These are phyloP conservation scores for Cacoxenus indagator DNA, from an alignment of 2,888 invertebrate species.

Conservation along the genomic window DNA sequence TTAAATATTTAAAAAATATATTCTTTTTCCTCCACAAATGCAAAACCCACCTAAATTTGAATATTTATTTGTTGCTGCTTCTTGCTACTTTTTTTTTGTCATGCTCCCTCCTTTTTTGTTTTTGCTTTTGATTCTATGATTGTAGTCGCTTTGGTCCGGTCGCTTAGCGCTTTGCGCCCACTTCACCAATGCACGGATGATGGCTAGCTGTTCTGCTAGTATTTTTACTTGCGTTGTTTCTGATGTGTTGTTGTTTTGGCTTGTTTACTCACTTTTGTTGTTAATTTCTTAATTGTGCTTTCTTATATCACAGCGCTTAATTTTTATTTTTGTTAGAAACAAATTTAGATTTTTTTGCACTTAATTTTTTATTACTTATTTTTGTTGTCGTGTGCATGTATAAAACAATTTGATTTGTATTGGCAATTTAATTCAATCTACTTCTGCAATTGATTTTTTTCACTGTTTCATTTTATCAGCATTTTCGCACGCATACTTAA, in stretches of 20 bases:
- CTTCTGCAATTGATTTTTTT: neutral
- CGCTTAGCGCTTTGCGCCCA: neutral
- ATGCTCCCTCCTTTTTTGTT: neutral
- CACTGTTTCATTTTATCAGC: conserved; percentile 41
- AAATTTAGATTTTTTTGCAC: neutral
- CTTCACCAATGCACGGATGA: too few species aligned
- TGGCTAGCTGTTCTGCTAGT: too few species aligned
- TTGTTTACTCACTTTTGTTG: conserved; percentile 30
- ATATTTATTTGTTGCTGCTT: conserved; percentile 37
- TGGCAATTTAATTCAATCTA: too few species aligned
- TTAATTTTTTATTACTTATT: too few species aligned
- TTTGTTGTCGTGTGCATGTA: too few species aligned
- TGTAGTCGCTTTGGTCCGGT: too few species aligned
- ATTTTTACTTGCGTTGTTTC: too few species aligned
- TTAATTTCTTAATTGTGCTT: neutral
- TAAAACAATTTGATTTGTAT: too few species aligned
- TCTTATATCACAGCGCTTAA: conserved; percentile 54
- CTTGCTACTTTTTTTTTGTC: neutral
- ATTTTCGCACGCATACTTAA: neutral
- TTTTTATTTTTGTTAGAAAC: neutral
- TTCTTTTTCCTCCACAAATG: neutral
- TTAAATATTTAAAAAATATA: neutral
- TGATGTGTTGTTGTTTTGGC: conserved; percentile 25
- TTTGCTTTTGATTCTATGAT: too few species aligned
- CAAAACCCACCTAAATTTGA: conserved; percentile 52